A percentile compares a stretch with the other conserved stretches of the same genome.
Evolutionary conservation across 2,888 invertebrate genomes (phyloP).

Genomic region (Drosophila yooni): DNA sequence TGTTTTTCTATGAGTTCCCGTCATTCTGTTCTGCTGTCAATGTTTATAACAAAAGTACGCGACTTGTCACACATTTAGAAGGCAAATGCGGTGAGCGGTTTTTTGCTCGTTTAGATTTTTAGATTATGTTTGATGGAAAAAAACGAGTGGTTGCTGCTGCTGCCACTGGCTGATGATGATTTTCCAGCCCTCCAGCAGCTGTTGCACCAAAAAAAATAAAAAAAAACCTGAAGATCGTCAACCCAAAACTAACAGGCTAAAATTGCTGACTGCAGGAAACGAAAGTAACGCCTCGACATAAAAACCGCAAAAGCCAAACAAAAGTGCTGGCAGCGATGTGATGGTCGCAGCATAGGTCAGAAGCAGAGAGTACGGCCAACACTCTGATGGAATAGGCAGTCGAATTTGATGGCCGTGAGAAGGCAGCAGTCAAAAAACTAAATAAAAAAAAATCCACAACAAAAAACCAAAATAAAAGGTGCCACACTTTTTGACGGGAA

Average conservation of each 20-base stretch:
- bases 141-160: constrained; percentile 4
- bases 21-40: constrained; percentile 40
- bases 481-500: constrained; percentile 28
- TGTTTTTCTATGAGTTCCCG: background rate
- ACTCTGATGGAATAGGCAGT: constrained; percentile 52
- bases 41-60: constrained; percentile 70
- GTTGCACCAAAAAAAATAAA: constrained; percentile 5
- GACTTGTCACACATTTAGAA: constrained; percentile 74
- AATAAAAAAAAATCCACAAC: background rate
- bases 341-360: constrained; percentile 48
- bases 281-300: constrained; percentile 48
- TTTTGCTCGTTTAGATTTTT: constrained; percentile 73
- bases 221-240: constrained; percentile 37
- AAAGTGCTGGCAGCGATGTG: constrained; percentile 65
- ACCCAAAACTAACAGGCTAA: constrained; percentile 57
- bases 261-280: constrained; percentile 68
- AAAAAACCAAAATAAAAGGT: constrained; percentile 7
- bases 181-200: constrained; percentile 29
- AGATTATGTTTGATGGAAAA: constrained; percentile 66
- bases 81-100: constrained; percentile 39
- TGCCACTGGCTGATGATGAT: constrained; percentile 44
- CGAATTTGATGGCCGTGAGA: constrained; percentile 55
- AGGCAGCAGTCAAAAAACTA: background rate
- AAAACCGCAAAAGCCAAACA: constrained; percentile 76
- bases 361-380: constrained; percentile 24